Conservation (phyloP, 2,113 vertebrate species). For the Lanius collurio region DNA sequence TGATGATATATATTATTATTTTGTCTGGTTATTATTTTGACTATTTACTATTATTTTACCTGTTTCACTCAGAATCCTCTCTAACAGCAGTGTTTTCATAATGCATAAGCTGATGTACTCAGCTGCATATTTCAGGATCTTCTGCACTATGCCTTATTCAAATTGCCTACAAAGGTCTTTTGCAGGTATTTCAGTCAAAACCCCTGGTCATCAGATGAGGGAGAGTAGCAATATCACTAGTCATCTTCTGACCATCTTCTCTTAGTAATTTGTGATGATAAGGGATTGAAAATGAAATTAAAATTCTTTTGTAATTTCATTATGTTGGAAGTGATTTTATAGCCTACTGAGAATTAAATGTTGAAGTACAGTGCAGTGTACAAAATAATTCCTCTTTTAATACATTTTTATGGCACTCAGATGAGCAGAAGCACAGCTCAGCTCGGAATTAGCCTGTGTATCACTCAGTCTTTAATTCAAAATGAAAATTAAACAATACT, state of each 20-base stretch:
- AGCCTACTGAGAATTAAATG: conserved; percentile 68
- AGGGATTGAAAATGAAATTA: conserved; percentile 73
- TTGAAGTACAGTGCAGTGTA: conserved; percentile 67
- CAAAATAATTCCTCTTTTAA: conserved; percentile 79
- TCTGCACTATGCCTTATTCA: background rate
- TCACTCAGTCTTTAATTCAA: conserved; percentile 75
- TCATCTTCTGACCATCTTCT: conserved; percentile 53
- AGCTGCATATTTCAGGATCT: background rate
- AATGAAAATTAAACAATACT: conserved; percentile 78
- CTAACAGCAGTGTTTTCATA: background rate
- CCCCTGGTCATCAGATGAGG: background rate
- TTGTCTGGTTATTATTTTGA: background rate
- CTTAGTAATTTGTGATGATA: conserved; percentile 63
- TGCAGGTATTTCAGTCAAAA: conserved; percentile 15
- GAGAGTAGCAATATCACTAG: conserved; percentile 13
- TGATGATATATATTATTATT: background rate
- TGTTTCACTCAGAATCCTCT: background rate
- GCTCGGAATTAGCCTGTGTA: conserved; percentile 65
- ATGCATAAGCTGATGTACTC: background rate
- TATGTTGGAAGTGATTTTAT: conserved; percentile 72
- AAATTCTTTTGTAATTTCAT: conserved; percentile 78
- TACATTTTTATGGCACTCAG: conserved; percentile 68
- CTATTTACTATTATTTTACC: background rate
- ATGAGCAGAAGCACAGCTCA: conserved; percentile 50
- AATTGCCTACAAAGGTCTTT: background rate